Percentiles rank a stretch among this genome's conserved stretches.
Conservation (phyloP, 2,888 invertebrate genomes). For the Dusona sp. region DNA sequence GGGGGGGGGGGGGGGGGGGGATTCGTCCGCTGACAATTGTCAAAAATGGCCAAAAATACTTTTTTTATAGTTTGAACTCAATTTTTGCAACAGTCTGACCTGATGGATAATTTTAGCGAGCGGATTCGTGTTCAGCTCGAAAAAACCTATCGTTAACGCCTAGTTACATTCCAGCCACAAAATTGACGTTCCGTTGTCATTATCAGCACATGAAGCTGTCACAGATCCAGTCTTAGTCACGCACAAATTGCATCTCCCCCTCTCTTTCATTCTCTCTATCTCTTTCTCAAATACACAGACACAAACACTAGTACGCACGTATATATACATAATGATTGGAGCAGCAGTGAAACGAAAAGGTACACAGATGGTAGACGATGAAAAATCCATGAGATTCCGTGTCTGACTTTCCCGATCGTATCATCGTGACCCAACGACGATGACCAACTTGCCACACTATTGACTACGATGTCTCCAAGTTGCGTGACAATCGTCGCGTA, state of each 20-base stretch:
- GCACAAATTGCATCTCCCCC: background rate
- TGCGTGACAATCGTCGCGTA: conserved; percentile 27
- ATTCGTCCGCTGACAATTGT: no score
- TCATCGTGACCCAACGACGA: conserved; percentile 64
- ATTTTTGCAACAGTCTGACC: no score
- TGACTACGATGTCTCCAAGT: conserved; percentile 35
- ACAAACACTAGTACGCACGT: background rate
- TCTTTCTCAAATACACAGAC: no score
- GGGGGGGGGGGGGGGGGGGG: no score
- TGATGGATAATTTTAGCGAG: no score
- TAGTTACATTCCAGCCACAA: no score
- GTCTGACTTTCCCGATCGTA: conserved; percentile 68
- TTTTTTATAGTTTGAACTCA: no score
- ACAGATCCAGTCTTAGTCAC: background rate
- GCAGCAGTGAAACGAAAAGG: background rate
- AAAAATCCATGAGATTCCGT: conserved; percentile 52
- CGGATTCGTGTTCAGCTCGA: no score
- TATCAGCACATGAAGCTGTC: background rate
- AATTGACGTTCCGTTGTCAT: no score
- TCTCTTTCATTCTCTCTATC: background rate
- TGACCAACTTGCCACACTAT: conserved; percentile 64
- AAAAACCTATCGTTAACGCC: no score
- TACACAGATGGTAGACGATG: background rate
- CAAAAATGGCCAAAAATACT: no score
- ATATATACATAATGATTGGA: no score